Percentiles rank a stretch among this genome's conserved stretches.
Conservation (phyloP, 2,113 vertebrate species). For the Sisor rabdophorus region DNA sequence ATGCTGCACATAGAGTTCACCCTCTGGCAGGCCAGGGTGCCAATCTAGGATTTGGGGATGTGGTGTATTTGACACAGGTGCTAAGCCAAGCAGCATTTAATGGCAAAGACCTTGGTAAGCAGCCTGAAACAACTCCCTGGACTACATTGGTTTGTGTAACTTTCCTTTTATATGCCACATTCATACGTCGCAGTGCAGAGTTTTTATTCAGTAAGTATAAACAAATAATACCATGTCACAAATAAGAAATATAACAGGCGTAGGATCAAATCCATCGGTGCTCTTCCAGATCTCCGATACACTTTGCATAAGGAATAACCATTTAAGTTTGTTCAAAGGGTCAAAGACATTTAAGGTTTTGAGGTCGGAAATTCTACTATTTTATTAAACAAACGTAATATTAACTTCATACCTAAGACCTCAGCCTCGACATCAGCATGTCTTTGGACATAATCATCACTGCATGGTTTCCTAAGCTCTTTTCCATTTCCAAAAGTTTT, state of each 20-base stretch:
- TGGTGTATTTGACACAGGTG: conserved; percentile 77
- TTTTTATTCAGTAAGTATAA: conserved; percentile 35
- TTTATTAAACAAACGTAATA: background rate
- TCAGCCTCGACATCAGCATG: conserved; percentile 21
- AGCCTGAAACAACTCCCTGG: background rate
- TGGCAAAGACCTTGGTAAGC: conserved; percentile 91
- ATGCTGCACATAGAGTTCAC: conserved; percentile 95
- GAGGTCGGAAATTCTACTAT: conserved; percentile 23
- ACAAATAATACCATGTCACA: conserved; percentile 19
- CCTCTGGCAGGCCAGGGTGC: conserved; percentile 94
- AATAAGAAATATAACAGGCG: background rate
- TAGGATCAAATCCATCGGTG: background rate
- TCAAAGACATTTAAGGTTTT: background rate
- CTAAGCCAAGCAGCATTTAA: conserved; percentile 88
- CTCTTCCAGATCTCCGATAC: background rate
- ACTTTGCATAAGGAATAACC: background rate
- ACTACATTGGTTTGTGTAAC: background rate
- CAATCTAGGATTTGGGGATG: conserved; percentile 95
- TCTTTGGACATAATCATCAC: background rate
- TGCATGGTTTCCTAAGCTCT: conserved; percentile 55
- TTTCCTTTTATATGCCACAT: background rate
- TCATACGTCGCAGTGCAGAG: background rate
- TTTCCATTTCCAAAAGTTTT: conserved; percentile 57
- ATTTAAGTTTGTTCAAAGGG: conserved; percentile 8
- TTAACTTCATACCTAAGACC: conserved; percentile 17